Evolutionary conservation across 2,888 invertebrate species (phyloP), one percentile per base, ranked within the genome.

Genomic region (Perdita meconis): DNA sequence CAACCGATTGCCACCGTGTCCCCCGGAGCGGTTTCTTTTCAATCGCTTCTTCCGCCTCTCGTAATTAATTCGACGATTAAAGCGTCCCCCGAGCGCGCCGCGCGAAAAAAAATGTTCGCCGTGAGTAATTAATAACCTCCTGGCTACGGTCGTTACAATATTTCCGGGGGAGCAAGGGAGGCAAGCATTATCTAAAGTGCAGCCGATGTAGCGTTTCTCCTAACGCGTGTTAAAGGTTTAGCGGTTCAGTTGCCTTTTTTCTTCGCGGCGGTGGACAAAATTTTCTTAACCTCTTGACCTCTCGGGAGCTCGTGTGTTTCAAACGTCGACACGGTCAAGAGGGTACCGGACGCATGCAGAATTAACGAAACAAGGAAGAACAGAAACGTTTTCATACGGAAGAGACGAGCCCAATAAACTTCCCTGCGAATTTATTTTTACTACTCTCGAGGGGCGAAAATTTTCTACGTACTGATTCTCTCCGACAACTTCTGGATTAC

Each of bases 41-140:
- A 63, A 69, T 74, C 42, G 6, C 19, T 36, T 42, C 12, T 50
- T 63, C 13, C 10, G 30, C 24, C 38, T 34, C 8, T 6, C 50
- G 19, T 70, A 65, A 66, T 71, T 71, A 75, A 71, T 71, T 65
- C 30, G 24, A 3, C 60, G 75, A 40, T 55, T 30, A 47, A 36
- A 13, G 10, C 2, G 12, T 19, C 22, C 34, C 19, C 2, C 5
- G 56, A 26, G 22, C 34, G 10, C 36, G 36, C 16, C 47, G 16
- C 64, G 53, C 36, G n/a, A 56, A 56, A 70, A 65, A 40, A 70
- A 65, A 40, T 24, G 10, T 19, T 10, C 36, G 38, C 36, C 36
- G 8, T 1, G 26, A 2, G 16, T 44, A 66, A 67, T 71, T 57
- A n/a, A 61, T 60, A 53, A 53, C 19, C 34, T 1, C 5, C 22